Evolutionary conservation across 1,140 invertebrate species (phyloP).

Genomic region (Apolygus lucorum): DNA sequence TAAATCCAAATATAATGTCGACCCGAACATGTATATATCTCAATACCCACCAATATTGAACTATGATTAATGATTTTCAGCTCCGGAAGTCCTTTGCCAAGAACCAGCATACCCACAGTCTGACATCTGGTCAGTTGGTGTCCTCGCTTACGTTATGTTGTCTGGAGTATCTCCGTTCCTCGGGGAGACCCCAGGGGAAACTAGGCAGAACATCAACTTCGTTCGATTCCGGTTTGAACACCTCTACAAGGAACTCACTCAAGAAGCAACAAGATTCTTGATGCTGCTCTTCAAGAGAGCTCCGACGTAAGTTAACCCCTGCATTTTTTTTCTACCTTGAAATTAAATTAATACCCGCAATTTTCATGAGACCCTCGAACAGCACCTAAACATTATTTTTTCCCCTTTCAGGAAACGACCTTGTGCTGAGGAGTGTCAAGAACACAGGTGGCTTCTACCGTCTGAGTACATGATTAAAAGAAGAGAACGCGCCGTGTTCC

Average conservation of each 20-base stretch:
- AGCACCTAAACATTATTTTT: no score
- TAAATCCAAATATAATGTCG: no score
- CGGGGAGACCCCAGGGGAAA: constrained; percentile 72
- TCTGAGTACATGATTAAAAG: constrained; percentile 90
- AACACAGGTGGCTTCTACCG: constrained; percentile 88
- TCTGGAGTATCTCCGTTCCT: constrained; percentile 89
- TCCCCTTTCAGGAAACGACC: constrained; percentile 84
- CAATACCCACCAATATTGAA: no score
- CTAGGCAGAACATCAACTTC: constrained; percentile 81
- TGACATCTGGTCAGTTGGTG: constrained; percentile 94
- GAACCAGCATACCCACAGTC: constrained; percentile 77
- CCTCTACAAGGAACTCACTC: constrained; percentile 87
- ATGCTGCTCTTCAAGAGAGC: constrained; percentile 91
- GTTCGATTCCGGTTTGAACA: constrained; percentile 91
- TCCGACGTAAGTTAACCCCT: constrained; percentile 57
- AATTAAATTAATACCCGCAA: no score
- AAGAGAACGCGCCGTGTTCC: constrained; percentile 76
- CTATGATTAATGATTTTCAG: no score
- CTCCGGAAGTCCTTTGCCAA: constrained; percentile 86
- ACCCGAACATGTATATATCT: no score
- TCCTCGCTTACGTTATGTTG: constrained; percentile 85
- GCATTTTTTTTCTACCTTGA: constrained; percentile 20
- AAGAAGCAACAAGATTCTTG: constrained; percentile 88
- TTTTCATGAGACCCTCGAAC: no score
- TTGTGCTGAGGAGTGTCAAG: constrained; percentile 83